A percentile compares a stretch with the other conserved stretches of the same genome.
Conservation (phyloP, 2,797 vertebrate species). For the Cyprinodon diabolis region DNA sequence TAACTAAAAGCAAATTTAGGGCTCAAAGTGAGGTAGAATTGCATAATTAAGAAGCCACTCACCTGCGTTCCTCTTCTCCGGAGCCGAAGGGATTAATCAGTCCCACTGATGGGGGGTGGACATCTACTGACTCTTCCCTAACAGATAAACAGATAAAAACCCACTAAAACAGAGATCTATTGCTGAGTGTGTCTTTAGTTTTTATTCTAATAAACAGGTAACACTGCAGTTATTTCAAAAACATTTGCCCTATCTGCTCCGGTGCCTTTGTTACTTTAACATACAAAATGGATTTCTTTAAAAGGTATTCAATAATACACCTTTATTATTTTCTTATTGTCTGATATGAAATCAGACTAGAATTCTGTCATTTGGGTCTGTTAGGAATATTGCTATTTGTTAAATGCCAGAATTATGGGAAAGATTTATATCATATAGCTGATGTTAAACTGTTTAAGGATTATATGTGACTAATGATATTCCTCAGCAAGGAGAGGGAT, state of each 20-base stretch:
- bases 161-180: background rate
- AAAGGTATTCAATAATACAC: background rate
- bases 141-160: constrained; percentile 4
- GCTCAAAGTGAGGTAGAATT: background rate
- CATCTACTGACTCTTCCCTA: constrained; percentile 51
- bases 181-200: background rate
- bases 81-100: constrained; percentile 75
- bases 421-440: background rate
- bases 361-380: too few relatives aligned
- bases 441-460: background rate
- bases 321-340: background rate
- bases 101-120: background rate
- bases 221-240: background rate
- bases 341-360: background rate
- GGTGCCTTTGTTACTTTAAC: background rate
- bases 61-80: constrained; percentile 73
- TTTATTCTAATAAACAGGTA: background rate
- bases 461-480: background rate
- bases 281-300: background rate
- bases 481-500: too few relatives aligned
- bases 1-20: background rate
- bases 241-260: too few relatives aligned
- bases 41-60: constrained; percentile 12
- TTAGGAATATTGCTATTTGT: background rate
- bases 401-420: background rate